These are phyloP conservation scores for Nezara viridula DNA, from an alignment of 2,888 invertebrate genomes.

Conservation along the genomic window DNA sequence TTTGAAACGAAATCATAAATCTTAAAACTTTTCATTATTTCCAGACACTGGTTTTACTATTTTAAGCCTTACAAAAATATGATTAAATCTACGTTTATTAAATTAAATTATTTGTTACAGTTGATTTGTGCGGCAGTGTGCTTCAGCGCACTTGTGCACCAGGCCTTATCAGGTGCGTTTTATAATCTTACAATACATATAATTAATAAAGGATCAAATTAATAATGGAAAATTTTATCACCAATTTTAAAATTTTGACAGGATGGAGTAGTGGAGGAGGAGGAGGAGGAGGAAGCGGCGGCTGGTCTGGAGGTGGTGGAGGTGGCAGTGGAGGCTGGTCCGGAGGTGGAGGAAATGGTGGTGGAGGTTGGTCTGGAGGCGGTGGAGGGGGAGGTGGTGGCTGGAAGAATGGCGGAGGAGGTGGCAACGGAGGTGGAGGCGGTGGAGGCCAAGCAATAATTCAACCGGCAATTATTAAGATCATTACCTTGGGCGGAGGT, in stretches of 20 bases:
- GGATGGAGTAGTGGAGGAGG: constrained; percentile 34
- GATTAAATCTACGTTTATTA: not conserved
- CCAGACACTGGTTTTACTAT: not conserved
- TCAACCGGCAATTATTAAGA: constrained; percentile 46
- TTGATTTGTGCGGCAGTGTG: constrained; percentile 18
- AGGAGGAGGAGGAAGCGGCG: not conserved
- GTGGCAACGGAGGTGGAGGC: constrained; percentile 2
- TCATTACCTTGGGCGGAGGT: constrained; percentile 49
- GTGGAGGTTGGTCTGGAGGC: not conserved
- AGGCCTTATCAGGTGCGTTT: not conserved
- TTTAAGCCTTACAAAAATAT: not conserved
- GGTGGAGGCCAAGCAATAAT: not conserved
- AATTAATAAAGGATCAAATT: too few species aligned
- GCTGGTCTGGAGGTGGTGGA: constrained; percentile 32
- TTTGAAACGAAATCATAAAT: too few species aligned
- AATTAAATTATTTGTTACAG: not conserved
- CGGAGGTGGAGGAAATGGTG: constrained; percentile 27
- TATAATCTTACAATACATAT: not conserved
- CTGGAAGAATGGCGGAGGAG: constrained; percentile 3
- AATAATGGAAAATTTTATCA: not conserved
- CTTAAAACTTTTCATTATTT: too few species aligned
- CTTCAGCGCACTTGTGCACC: constrained; percentile 25
- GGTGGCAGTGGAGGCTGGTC: not conserved
- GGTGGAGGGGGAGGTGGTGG: constrained; percentile 4
- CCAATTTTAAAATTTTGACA: not conserved